These are phyloP conservation scores for Anastrepha ludens DNA, from an alignment of 1,140 invertebrate species.

Conservation along the genomic window DNA sequence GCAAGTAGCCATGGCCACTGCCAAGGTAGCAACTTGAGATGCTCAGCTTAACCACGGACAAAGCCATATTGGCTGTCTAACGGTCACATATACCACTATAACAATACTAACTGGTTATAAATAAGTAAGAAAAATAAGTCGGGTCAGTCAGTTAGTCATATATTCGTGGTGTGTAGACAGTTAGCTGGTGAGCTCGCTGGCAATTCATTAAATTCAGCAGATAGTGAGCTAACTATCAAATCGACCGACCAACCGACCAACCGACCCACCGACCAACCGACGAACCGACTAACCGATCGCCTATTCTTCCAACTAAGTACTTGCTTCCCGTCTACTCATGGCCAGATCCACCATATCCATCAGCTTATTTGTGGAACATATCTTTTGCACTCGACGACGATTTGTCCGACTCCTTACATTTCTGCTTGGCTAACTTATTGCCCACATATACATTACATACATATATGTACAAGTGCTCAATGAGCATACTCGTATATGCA, in stretches of 20 bases:
- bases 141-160: constrained; percentile 23
- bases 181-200: background rate
- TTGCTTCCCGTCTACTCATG: background rate
- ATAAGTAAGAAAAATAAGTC: constrained; percentile 3
- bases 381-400: constrained; percentile 28
- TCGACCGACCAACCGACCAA: background rate
- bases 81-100: constrained; percentile 11
- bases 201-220: constrained; percentile 48
- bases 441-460: background rate
- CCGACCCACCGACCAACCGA: background rate
- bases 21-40: constrained; percentile 29
- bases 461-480: background rate
- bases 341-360: constrained; percentile 23
- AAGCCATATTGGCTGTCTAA: constrained; percentile 37
- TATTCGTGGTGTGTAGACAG: background rate
- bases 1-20: background rate
- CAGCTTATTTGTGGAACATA: constrained; percentile 46
- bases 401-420: constrained; percentile 4
- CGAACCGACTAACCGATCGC: background rate
- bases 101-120: background rate
- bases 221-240: constrained; percentile 10
- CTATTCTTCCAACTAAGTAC: background rate
- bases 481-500: background rate
- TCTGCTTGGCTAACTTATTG: background rate
- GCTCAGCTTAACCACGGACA: background rate